Evolutionary conservation across 1,140 invertebrate species (phyloP).

Genomic region (Lepidurus apus): DNA sequence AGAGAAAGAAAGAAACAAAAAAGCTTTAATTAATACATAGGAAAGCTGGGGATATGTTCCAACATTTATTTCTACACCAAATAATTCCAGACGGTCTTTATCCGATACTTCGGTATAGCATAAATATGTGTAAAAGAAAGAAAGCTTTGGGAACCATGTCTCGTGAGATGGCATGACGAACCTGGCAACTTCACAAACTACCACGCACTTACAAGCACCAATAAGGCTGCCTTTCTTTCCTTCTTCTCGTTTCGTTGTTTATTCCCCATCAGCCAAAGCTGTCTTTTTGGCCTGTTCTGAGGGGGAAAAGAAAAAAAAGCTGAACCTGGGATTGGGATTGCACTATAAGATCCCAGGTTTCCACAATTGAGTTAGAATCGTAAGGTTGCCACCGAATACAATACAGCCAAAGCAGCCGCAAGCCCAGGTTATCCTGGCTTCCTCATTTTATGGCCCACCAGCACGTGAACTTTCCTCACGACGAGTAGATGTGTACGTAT

Average conservation of each 20-base stretch:
- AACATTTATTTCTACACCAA: background rate
- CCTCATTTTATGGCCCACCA: background rate
- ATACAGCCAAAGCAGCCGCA: background rate
- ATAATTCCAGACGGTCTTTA: too few relatives aligned
- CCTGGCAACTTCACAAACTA: background rate
- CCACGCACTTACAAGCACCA: conserved; percentile 7
- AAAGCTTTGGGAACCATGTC: background rate
- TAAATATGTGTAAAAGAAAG: background rate
- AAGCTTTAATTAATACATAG: background rate
- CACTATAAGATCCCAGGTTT: conserved; percentile 23
- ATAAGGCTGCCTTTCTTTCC: background rate
- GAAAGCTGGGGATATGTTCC: background rate
- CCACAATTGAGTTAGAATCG: conserved; percentile 17
- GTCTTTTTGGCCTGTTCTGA: background rate
- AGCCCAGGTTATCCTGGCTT: conserved; percentile 4
- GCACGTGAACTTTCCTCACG: conserved; percentile 12
- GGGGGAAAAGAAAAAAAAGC: background rate
- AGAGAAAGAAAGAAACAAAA: background rate
- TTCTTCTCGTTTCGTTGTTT: background rate
- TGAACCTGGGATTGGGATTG: background rate
- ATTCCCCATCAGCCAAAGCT: background rate
- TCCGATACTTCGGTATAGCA: background rate
- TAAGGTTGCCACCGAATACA: background rate
- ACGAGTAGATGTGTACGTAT: background rate
- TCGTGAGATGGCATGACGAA: conserved; percentile 7